These are phyloP conservation scores for Dasypolia templi DNA, from an alignment of 2,888 invertebrate genomes.

Conservation along the genomic window DNA sequence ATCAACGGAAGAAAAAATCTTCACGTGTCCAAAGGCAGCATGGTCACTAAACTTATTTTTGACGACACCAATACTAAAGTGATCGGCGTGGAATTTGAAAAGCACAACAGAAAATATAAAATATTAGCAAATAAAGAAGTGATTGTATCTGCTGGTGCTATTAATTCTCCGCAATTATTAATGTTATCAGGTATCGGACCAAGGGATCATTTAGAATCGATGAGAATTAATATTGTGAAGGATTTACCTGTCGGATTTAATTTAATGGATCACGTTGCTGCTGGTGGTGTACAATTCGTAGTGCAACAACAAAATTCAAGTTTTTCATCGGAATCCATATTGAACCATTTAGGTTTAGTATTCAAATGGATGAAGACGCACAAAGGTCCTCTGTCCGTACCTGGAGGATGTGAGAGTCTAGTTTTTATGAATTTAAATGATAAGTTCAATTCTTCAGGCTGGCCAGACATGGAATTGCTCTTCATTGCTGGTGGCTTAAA, in stretches of 20 bases:
- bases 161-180: slow-evolving; percentile 95
- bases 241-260: slow-evolving; percentile 92
- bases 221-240: slow-evolving; percentile 89
- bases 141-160: slow-evolving; percentile 94
- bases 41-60: slow-evolving; percentile 91
- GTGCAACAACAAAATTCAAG: slow-evolving; percentile 82
- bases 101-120: slow-evolving; percentile 86
- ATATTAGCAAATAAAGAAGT: slow-evolving; percentile 93
- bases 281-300: slow-evolving; percentile 91
- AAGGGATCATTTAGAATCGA: slow-evolving; percentile 88
- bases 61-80: slow-evolving; percentile 89
- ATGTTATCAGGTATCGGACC: slow-evolving; percentile 96
- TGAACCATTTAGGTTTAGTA: slow-evolving; percentile 82
- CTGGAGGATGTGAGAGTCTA: slow-evolving; percentile 92
- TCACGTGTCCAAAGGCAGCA: slow-evolving; percentile 90
- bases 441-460: slow-evolving; percentile 88
- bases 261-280: slow-evolving; percentile 93
- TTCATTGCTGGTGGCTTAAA: slow-evolving; percentile 90
- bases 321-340: slow-evolving; percentile 79
- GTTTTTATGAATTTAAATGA: slow-evolving; percentile 91
- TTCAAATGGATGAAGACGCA: slow-evolving; percentile 90
- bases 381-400: slow-evolving; percentile 90
- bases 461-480: slow-evolving; percentile 92
- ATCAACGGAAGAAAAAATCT: slow-evolving; percentile 91
- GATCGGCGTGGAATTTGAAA: slow-evolving; percentile 91